Percentiles rank a stretch among this genome's conserved stretches.
Conservation (phyloP, 1,140 invertebrate genomes). For the Atta texana region DNA sequence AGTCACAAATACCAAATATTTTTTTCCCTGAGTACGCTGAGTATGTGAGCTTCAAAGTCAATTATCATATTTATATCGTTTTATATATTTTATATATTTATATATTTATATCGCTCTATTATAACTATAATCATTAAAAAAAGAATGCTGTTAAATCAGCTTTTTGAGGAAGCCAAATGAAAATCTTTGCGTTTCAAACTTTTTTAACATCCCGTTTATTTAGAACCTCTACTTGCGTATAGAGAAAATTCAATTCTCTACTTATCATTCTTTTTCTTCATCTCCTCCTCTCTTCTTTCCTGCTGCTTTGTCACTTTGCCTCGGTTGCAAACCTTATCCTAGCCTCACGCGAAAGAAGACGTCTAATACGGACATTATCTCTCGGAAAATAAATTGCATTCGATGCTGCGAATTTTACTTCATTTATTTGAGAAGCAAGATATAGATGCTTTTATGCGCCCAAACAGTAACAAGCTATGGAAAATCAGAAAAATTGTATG, state of each 20-base stretch:
- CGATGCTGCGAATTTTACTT: constrained; percentile 53
- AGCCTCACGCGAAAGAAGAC: constrained; percentile 45
- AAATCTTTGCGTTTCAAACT: constrained; percentile 47
- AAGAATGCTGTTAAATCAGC: constrained; percentile 27
- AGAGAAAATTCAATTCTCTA: constrained; percentile 62
- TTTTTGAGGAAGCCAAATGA: constrained; percentile 57
- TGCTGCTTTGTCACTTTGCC: constrained; percentile 38
- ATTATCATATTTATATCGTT: neutral
- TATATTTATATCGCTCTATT: constrained; percentile 19
- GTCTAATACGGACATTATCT: constrained; percentile 64
- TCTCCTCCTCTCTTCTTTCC: constrained; percentile 32
- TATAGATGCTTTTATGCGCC: neutral
- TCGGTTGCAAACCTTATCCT: neutral
- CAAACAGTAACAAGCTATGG: constrained; percentile 10
- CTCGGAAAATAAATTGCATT: constrained; percentile 66
- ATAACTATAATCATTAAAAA: constrained; percentile 19
- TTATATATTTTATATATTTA: too few species aligned
- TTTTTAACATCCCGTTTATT: constrained; percentile 54
- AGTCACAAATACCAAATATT: too few species aligned
- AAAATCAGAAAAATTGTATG: constrained; percentile 18
- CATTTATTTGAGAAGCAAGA: constrained; percentile 40
- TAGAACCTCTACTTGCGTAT: constrained; percentile 44
- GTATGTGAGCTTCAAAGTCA: constrained; percentile 29
- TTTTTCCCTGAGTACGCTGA: too few species aligned
- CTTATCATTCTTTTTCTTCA: constrained; percentile 44